Evolutionary conservation across 2,113 vertebrate genomes (phyloP).

Genomic region (Pao palembangensis): DNA sequence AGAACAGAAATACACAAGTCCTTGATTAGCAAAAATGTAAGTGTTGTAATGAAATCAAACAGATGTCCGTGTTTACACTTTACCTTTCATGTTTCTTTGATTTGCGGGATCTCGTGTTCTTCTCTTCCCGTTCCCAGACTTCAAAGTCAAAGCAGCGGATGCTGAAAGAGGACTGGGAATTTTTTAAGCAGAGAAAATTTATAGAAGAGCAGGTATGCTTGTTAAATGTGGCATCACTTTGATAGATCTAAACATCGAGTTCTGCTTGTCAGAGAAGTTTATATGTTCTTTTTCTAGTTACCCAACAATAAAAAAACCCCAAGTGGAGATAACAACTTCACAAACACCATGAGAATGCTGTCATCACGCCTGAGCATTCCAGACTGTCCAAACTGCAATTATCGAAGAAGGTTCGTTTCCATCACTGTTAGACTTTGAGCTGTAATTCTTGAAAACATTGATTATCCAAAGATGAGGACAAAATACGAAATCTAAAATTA

Average conservation of each 20-base stretch:
- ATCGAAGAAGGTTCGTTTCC: constrained; percentile 84
- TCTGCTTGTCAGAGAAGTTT: not conserved
- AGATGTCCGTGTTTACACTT: not conserved
- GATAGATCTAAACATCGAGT: not conserved
- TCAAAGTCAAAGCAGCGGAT: constrained; percentile 88
- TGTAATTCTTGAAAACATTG: too few relatives aligned
- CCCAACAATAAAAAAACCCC: constrained; percentile 85
- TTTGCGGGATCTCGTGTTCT: too few relatives aligned
- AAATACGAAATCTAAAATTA: too few relatives aligned
- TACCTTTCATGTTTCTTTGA: too few relatives aligned
- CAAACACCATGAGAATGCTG: constrained; percentile 92
- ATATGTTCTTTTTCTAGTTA: constrained; percentile 70
- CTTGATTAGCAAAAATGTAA: constrained; percentile 78
- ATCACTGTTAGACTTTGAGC: not conserved
- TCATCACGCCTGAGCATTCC: constrained; percentile 90
- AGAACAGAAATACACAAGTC: constrained; percentile 76
- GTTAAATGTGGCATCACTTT: not conserved
- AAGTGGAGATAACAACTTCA: constrained; percentile 88
- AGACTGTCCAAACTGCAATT: constrained; percentile 98
- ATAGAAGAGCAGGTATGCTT: constrained; percentile 89
- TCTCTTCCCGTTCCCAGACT: constrained; percentile 72
- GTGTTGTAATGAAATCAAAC: constrained; percentile 11
- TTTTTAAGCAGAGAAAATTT: constrained; percentile 91
- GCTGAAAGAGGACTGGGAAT: constrained; percentile 95
- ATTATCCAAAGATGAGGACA: too few relatives aligned